Evolutionary conservation across 2,797 vertebrate species (phyloP).

Genomic region (Tapirus indicus): DNA sequence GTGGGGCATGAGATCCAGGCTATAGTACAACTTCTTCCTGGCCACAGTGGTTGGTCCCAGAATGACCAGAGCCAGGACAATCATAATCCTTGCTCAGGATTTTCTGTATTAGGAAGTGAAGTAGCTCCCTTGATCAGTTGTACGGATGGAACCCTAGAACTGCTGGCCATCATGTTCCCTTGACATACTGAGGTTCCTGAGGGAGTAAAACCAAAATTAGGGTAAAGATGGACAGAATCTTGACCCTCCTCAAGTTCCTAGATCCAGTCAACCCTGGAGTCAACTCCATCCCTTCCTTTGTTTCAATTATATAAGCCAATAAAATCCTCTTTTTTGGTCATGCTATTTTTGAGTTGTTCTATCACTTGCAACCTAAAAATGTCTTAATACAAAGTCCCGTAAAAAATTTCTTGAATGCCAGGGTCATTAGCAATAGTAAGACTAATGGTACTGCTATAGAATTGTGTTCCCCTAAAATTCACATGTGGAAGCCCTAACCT

Average conservation of each 20-base stretch:
- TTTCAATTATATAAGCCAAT: not conserved
- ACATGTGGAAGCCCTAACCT: not conserved
- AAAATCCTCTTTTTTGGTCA: slow-evolving; percentile 3
- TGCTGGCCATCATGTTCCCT: not conserved
- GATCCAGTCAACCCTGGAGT: not conserved
- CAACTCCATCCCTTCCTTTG: not conserved
- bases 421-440: not conserved
- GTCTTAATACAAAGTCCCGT: not conserved
- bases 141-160: not conserved
- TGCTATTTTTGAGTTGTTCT: slow-evolving; percentile 10
- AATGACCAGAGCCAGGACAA: not conserved
- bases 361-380: slow-evolving; percentile 8
- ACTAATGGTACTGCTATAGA: not conserved
- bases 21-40: not conserved
- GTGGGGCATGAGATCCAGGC: not conserved
- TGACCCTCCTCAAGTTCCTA: not conserved
- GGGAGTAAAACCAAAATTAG: slow-evolving; percentile 8
- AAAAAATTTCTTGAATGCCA: not conserved
- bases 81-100: not conserved
- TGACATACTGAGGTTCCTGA: not conserved
- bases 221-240: not conserved
- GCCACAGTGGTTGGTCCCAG: not conserved
- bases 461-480: not conserved
- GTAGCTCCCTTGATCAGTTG: not conserved
- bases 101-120: not conserved